Evolutionary conservation across 2,113 vertebrate genomes (phyloP).

Genomic region (Panthera leo): DNA sequence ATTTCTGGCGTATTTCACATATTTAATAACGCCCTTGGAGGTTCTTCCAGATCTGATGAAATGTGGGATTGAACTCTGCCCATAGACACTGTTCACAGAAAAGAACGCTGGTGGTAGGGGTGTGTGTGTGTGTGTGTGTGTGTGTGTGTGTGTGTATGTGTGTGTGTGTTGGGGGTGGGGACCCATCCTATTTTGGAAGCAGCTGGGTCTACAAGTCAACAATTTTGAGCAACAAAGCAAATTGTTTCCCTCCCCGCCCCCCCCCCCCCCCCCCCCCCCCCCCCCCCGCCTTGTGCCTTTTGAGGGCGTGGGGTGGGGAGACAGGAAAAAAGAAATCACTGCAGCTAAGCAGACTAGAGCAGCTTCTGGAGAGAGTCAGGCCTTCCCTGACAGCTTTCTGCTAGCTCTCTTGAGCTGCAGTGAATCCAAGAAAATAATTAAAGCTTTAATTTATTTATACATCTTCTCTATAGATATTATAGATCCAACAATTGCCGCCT

Average conservation of each 20-base stretch:
- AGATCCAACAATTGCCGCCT: neutral
- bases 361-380: neutral
- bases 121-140: neutral
- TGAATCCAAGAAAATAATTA: conserved; percentile 67
- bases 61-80: conserved; percentile 52
- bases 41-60: conserved; percentile 42
- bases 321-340: neutral
- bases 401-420: conserved; percentile 46
- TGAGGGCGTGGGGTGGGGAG: neutral
- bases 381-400: neutral
- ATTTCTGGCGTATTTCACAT: conserved; percentile 17
- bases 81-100: neutral
- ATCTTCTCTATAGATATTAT: neutral
- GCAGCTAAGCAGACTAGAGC: neutral
- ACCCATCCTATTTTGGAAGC: conserved; percentile 39
- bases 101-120: neutral
- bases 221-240: conserved; percentile 68
- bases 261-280: too few relatives aligned
- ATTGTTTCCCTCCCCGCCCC: conserved; percentile 34
- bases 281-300: neutral
- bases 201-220: conserved; percentile 4
- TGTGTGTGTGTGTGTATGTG: neutral
- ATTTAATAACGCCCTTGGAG: conserved; percentile 73
- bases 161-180: neutral
- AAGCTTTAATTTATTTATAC: conserved; percentile 65